Percentiles rank a stretch among this genome's conserved stretches.
These are phyloP conservation scores for Acanthosepion lycidas DNA, from an alignment of 2,888 invertebrate species.

Conservation along the genomic window DNA sequence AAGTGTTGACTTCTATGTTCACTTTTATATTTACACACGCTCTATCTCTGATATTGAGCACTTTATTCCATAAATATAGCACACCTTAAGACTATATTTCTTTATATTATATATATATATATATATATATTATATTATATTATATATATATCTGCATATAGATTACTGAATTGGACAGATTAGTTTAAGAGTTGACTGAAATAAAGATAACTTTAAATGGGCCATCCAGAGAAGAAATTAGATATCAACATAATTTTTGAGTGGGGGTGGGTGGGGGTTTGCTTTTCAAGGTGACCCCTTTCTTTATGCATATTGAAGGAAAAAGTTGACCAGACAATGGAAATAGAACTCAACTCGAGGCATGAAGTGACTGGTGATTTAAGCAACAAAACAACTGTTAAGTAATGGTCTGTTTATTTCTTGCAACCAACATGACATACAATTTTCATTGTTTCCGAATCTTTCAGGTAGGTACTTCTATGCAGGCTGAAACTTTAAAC, in stretches of 20 bases:
- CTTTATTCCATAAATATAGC: too few species aligned
- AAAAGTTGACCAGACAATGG: not conserved
- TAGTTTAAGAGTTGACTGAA: not conserved
- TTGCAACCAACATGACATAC: not conserved
- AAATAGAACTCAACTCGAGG: too few species aligned
- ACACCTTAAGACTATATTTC: too few species aligned
- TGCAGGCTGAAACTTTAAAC: not conserved
- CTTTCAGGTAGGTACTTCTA: not conserved
- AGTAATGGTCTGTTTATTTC: not conserved
- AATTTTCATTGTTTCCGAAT: too few species aligned
- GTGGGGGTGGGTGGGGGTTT: too few species aligned
- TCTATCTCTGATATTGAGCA: too few species aligned
- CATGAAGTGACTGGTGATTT: not conserved
- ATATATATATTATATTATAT: not conserved
- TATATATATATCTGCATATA: not conserved
- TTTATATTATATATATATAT: conserved; percentile 40
- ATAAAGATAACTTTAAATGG: not conserved
- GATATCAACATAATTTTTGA: not conserved
- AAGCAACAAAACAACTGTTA: not conserved
- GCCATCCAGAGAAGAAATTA: not conserved
- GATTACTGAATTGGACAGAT: not conserved
- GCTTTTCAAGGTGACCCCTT: not conserved
- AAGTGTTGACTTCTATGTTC: too few species aligned
- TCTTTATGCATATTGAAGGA: not conserved
- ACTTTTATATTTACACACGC: too few species aligned